phyloP scores from a whole-genome alignment of 2,113 vertebrate genomes.

The Erinaceus europaeus region DNA sequence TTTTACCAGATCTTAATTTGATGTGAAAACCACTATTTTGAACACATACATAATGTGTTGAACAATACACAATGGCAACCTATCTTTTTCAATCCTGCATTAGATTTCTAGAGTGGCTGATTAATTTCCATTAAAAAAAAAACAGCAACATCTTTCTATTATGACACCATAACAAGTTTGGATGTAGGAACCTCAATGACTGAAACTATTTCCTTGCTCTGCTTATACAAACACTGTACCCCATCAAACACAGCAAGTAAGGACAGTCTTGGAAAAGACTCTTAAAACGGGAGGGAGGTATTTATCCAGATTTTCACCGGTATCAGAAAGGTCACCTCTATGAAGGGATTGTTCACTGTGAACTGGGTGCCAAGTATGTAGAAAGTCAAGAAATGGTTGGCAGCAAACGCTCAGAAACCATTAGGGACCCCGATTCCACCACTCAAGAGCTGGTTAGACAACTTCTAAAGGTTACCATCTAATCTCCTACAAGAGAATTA shows the following conservation, averaged over 20 bases:
- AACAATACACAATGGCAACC: not conserved
- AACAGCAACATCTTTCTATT: not conserved
- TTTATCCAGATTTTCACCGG: not conserved
- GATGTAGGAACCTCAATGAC: not conserved
- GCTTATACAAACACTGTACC: not conserved
- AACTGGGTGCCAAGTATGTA: conserved; percentile 31
- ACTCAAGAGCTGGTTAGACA: not conserved
- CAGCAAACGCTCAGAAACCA: not conserved
- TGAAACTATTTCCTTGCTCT: not conserved
- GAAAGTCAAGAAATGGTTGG: conserved; percentile 31
- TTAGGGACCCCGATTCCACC: not conserved
- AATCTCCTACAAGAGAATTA: not conserved
- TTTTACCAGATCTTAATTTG: not conserved
- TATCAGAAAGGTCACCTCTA: conserved; percentile 58
- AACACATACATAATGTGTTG: no score
- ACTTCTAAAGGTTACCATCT: conserved; percentile 1
- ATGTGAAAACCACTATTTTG: no score
- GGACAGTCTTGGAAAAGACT: not conserved
- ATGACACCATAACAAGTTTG: conserved; percentile 7
- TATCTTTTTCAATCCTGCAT: not conserved
- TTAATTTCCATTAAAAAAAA: not conserved
- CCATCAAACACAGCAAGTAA: not conserved
- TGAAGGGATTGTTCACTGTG: conserved; percentile 13
- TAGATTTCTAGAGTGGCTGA: not conserved
- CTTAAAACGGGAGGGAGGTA: not conserved